phyloP scores from a whole-genome alignment of 37 sponge, comb jelly and placozoan species.

The Spongilla lacustris region DNA sequence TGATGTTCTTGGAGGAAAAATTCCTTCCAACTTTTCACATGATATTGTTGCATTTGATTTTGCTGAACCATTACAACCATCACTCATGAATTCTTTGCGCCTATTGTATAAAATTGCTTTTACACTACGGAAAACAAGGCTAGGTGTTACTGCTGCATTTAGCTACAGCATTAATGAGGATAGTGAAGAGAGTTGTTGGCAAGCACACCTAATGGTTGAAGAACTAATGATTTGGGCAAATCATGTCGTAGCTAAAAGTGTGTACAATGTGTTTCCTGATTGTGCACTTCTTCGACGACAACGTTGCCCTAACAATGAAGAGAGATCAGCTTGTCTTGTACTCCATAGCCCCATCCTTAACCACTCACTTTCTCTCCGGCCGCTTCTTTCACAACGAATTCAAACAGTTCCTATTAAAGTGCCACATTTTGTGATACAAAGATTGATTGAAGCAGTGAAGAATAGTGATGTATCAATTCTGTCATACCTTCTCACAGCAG shows the following conservation, averaged over 20 bases:
- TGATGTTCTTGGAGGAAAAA: conserved; percentile 11
- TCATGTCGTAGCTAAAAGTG: conserved; percentile 25
- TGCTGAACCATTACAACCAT: not conserved
- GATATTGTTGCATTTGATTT: not conserved
- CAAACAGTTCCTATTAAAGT: conserved; percentile 1
- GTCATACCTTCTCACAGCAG: conserved; percentile 9
- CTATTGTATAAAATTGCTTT: conserved; percentile 43
- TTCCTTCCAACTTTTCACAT: not conserved
- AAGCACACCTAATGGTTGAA: conserved; percentile 54
- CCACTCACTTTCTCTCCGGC: conserved; percentile 5
- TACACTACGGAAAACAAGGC: conserved; percentile 13
- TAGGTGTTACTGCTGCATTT: conserved; percentile 18
- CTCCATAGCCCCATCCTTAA: not conserved
- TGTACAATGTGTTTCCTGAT: not conserved
- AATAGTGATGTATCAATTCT: not conserved
- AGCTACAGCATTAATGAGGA: conserved; percentile 25
- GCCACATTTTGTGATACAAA: not conserved
- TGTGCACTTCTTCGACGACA: conserved; percentile 51
- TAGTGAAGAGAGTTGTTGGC: conserved; percentile 15
- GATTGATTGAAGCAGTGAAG: not conserved
- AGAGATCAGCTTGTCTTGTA: not conserved
- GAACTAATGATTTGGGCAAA: conserved; percentile 85
- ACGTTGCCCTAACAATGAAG: conserved; percentile 19
- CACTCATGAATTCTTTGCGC: conserved; percentile 19
- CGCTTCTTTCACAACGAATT: not conserved